Evolutionary conservation across 2,888 invertebrate species (phyloP), one percentile per base, ranked within the genome.

Genomic region (Ennomos quercinarius): DNA sequence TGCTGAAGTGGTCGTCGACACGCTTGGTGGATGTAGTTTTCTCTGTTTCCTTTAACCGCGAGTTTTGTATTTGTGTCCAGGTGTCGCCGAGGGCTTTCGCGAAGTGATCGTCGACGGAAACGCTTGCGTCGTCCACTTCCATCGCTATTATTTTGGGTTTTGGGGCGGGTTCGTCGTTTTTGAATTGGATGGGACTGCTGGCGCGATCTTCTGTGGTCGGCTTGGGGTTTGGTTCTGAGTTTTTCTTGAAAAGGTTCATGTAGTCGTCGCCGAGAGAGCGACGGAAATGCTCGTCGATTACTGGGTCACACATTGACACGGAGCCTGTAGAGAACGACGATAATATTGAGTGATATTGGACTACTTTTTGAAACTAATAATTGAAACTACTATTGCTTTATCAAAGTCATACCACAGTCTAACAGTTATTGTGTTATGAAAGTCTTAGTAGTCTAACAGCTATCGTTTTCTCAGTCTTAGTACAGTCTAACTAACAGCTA

Each of bases 271-370:
- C 98, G 65, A 99, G 93, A 1, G 98, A 98, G 64, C 98, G 95
- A 57, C 98, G 94, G 90, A 99, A 99, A 89, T 99, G 98, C 83
- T 99, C 99, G 88, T 99, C 98, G 77, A 98, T 98, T 56, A 97
- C 97, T 10, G 97, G 97, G 86, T 98, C 98, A 87, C 97, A 96
- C 94, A 95, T 95, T 10, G 95, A 95, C 82, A 95, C 94, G 40
- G 94, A 94, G 76, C 95, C 96, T 95, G 87, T 4, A 60, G 61
- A 36, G 78, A 81, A 56, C 42, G 46, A 43, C 53, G 27, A 36
- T 0, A 34, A 42, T 34, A 35, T 10, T 13, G 9, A 39, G 1
- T 51, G 12, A 27, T 6, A n/a, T n/a, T n/a, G n/a, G n/a, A n/a
- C n/a, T n/a, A n/a, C n/a, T n/a, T n/a, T n/a, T n/a, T n/a, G n/a